phyloP scores from a whole-genome alignment of 2,888 invertebrate species.

The Rhagium mordax region DNA sequence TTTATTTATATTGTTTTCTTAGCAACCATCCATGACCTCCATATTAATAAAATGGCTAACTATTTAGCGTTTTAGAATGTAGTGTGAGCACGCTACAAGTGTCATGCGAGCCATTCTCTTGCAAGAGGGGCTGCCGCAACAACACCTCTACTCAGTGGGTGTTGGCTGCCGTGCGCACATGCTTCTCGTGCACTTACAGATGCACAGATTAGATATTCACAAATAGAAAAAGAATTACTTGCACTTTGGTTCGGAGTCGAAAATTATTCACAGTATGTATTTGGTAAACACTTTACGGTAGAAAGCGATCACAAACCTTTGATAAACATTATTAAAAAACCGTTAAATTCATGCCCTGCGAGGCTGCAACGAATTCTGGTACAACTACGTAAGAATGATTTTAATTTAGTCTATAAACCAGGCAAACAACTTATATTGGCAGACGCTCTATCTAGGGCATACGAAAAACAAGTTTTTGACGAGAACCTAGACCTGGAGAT shows the following conservation, averaged over 20 bases:
- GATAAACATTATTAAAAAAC: conserved; percentile 27
- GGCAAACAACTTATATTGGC: too few species aligned
- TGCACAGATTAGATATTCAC: conserved; percentile 59
- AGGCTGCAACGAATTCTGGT: not conserved
- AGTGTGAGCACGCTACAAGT: too few species aligned
- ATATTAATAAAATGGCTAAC: too few species aligned
- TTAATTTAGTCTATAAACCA: not conserved
- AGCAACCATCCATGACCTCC: too few species aligned
- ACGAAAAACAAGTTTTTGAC: too few species aligned
- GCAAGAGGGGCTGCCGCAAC: too few species aligned
- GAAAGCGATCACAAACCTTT: conserved; percentile 52
- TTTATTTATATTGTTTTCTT: too few species aligned
- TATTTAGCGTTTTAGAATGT: too few species aligned
- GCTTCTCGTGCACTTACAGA: conserved; percentile 57
- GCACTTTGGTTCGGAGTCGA: conserved; percentile 57
- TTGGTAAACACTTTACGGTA: conserved; percentile 42
- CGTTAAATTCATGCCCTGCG: conserved; percentile 22
- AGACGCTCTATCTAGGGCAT: too few species aligned
- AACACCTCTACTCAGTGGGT: too few species aligned
- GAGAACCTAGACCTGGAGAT: too few species aligned
- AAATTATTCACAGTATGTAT: too few species aligned
- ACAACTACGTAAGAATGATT: conserved; percentile 38
- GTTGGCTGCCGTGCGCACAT: conserved; percentile 58
- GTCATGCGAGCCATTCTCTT: conserved; percentile 58
- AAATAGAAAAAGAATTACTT: conserved; percentile 65